Conservation (phyloP, 2,888 invertebrate genomes). For the Limnephilus lunatus region DNA sequence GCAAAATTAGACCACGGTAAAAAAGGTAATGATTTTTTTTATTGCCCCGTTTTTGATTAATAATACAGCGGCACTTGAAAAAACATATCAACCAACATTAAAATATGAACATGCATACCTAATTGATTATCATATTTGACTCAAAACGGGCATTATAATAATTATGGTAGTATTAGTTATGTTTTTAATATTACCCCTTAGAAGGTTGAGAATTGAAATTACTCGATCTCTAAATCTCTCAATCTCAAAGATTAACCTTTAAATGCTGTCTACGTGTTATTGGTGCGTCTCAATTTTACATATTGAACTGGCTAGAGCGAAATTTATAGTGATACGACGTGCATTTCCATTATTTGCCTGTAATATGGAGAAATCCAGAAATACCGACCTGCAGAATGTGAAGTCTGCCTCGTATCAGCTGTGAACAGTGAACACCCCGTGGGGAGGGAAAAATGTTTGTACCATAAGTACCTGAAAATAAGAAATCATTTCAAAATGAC, state of each 20-base stretch:
- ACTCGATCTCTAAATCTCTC: too few species aligned
- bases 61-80: too few species aligned
- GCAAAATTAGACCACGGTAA: background rate
- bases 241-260: too few species aligned
- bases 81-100: too few species aligned
- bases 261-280: background rate
- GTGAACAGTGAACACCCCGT: background rate
- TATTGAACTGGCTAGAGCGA: background rate
- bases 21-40: too few species aligned
- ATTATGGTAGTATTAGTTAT: too few species aligned
- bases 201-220: too few species aligned
- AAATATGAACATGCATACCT: too few species aligned
- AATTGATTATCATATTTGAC: background rate
- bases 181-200: too few species aligned
- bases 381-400: background rate
- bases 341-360: background rate
- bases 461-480: background rate
- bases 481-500: background rate
- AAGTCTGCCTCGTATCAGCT: background rate
- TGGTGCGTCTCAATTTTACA: background rate
- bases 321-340: background rate
- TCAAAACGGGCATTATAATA: too few species aligned
- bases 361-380: background rate
- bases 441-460: background rate
- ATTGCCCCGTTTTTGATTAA: too few species aligned